Conservation (phyloP, 2,888 invertebrate species). For the Melinaea marsaeus region DNA sequence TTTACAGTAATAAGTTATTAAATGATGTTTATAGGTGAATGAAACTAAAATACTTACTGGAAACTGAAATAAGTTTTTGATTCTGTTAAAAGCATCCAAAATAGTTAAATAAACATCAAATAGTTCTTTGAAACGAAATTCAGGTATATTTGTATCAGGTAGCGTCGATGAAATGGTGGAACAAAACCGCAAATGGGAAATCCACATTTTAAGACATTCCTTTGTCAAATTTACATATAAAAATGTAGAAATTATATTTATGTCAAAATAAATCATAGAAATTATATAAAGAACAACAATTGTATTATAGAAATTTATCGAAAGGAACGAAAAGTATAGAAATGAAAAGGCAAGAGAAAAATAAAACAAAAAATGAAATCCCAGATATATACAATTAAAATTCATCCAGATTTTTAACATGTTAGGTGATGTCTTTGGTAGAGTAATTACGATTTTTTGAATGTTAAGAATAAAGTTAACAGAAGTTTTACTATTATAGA, state of each 20-base stretch:
- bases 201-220: constrained; percentile 14
- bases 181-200: constrained; percentile 11
- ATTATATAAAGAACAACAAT: constrained; percentile 5
- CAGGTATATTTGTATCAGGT: background rate
- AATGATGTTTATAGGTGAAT: no score
- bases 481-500: constrained; percentile 10
- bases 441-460: constrained; percentile 16
- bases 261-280: constrained; percentile 17
- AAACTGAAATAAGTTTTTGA: constrained; percentile 18
- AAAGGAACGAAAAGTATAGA: background rate
- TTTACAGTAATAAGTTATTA: no score
- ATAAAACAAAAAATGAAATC: constrained; percentile 4
- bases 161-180: background rate
- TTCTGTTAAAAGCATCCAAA: constrained; percentile 18
- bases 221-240: constrained; percentile 17
- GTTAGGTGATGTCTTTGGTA: background rate
- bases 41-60: no score
- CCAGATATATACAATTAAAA: constrained; percentile 10
- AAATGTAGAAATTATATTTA: constrained; percentile 21
- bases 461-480: constrained; percentile 19
- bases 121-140: constrained; percentile 1
- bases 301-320: background rate
- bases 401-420: constrained; percentile 16
- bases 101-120: constrained; percentile 15
- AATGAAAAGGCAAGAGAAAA: background rate